Evolutionary conservation across 1,140 invertebrate genomes (phyloP).

Genomic region (Drosophila elegans): DNA sequence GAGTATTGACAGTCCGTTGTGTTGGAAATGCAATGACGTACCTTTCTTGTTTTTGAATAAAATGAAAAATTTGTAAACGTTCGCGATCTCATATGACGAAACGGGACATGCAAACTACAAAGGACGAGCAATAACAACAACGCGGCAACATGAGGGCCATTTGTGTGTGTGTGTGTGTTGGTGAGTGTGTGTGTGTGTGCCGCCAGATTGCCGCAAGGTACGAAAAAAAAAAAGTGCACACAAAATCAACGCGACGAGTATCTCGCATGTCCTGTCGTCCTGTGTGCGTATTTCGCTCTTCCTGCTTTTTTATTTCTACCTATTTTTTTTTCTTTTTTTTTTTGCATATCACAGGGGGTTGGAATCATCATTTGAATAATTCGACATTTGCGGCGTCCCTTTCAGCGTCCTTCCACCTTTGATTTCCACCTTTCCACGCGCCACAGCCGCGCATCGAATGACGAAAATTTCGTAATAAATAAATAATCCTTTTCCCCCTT

Average conservation of each 20-base stretch:
- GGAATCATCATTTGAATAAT: slow-evolving; percentile 83
- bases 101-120: slow-evolving; percentile 82
- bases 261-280: slow-evolving; percentile 60
- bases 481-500: slow-evolving; percentile 71
- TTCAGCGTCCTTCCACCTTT: slow-evolving; percentile 48
- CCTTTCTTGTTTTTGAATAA: slow-evolving; percentile 63
- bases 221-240: slow-evolving; percentile 71
- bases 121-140: slow-evolving; percentile 61
- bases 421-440: slow-evolving; percentile 74
- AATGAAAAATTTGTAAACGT: slow-evolving; percentile 79
- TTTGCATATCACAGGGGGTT: slow-evolving; percentile 77
- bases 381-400: slow-evolving; percentile 74
- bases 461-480: slow-evolving; percentile 83
- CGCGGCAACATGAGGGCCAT: slow-evolving; percentile 59
- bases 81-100: slow-evolving; percentile 80
- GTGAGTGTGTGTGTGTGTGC: slow-evolving; percentile 43
- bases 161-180: slow-evolving; percentile 32
- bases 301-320: slow-evolving; percentile 21
- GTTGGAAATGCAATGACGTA: neutral
- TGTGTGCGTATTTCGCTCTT: slow-evolving; percentile 50
- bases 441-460: slow-evolving; percentile 75
- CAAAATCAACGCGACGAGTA: slow-evolving; percentile 71
- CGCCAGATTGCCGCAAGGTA: slow-evolving; percentile 75
- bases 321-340: slow-evolving; percentile 31
- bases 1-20: slow-evolving; percentile 1